Evolutionary conservation across 2,797 vertebrate genomes (phyloP).

Genomic region (Chaenodraco wilsoni): DNA sequence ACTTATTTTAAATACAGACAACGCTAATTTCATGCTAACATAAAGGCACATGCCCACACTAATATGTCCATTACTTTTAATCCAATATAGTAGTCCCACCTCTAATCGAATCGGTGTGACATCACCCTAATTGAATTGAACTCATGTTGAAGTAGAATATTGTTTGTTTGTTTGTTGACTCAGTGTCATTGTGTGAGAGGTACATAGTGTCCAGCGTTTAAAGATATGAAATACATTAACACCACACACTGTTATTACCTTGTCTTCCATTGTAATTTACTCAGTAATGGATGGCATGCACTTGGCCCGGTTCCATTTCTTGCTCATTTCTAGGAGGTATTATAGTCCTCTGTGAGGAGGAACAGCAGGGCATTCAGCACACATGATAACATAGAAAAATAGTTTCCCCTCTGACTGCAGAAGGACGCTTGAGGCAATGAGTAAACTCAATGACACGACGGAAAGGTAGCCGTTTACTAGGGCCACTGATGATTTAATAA

Average conservation of each 20-base stretch:
- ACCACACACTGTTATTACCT: slow-evolving; percentile 48
- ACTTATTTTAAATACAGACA: slow-evolving; percentile 24
- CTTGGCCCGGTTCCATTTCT: slow-evolving; percentile 46
- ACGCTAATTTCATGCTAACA: slow-evolving; percentile 36
- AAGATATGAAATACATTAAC: slow-evolving; percentile 57
- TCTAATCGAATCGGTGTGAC: slow-evolving; percentile 75
- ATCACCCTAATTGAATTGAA: slow-evolving; percentile 69
- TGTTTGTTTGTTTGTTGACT: slow-evolving; percentile 64
- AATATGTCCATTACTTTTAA: slow-evolving; percentile 53
- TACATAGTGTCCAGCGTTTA: slow-evolving; percentile 61
- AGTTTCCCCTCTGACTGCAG: slow-evolving; percentile 57
- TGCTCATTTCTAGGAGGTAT: slow-evolving; percentile 25
- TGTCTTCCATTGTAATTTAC: slow-evolving; percentile 49
- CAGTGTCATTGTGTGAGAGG: slow-evolving; percentile 48
- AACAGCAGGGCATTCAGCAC: slow-evolving; percentile 46
- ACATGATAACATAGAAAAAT: slow-evolving; percentile 55
- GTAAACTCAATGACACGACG: slow-evolving; percentile 62
- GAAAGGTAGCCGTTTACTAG: slow-evolving; percentile 39
- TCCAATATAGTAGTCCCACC: slow-evolving; percentile 57
- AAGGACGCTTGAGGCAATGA: slow-evolving; percentile 47
- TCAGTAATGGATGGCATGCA: slow-evolving; percentile 71
- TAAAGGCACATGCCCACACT: slow-evolving; percentile 51
- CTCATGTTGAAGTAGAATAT: slow-evolving; percentile 39
- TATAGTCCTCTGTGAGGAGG: slow-evolving; percentile 7
- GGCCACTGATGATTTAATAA: slow-evolving; percentile 54